Evolutionary conservation across 2,113 vertebrate genomes (phyloP).

Genomic region (Baryphthengus martii): DNA sequence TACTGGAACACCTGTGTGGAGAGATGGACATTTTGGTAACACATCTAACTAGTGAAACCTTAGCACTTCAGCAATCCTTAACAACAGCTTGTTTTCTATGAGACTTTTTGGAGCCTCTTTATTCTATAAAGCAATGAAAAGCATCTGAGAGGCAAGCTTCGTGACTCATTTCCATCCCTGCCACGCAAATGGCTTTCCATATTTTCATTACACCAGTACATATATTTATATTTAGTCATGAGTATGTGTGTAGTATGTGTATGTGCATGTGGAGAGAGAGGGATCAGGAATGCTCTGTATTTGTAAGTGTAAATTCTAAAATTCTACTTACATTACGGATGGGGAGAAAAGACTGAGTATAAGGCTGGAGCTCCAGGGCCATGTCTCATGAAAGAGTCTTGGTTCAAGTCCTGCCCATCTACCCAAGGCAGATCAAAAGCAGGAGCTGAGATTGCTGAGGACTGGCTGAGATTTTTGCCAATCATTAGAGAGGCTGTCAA

Average conservation of each 20-base stretch:
- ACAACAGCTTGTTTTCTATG: neutral
- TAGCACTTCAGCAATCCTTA: neutral
- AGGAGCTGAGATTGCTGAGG: neutral
- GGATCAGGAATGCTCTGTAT: neutral
- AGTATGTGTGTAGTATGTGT: neutral
- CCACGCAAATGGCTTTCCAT: neutral
- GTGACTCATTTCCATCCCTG: slow-evolving; percentile 22
- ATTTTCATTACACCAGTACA: neutral
- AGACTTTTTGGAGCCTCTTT: neutral
- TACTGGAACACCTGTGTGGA: neutral
- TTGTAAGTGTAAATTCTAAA: neutral
- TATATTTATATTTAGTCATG: neutral
- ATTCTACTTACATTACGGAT: neutral
- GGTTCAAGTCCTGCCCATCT: neutral
- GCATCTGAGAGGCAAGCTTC: neutral
- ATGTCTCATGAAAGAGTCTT: neutral
- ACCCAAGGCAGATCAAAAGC: neutral
- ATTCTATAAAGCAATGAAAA: slow-evolving; percentile 25
- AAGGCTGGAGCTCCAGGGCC: neutral
- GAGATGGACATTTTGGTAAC: neutral
- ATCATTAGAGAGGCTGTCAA: neutral
- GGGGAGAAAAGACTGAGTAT: neutral
- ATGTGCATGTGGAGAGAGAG: neutral
- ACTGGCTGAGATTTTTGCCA: neutral
- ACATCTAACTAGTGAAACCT: neutral